Base-by-base conservation (phyloP, 2,113 vertebrate genomes). In the Pleuronectes platessa region DNA sequence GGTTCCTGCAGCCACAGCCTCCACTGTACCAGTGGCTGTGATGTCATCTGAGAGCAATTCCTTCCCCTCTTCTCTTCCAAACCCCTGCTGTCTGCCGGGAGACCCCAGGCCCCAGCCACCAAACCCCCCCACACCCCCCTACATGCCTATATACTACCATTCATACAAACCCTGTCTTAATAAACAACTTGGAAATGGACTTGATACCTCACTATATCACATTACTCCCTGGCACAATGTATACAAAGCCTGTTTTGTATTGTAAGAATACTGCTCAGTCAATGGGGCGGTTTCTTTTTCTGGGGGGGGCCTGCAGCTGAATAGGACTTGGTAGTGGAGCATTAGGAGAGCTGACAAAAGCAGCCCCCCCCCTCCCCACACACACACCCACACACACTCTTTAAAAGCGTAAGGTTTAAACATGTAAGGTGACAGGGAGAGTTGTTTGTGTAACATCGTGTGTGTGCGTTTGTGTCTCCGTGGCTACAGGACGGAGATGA, bases 221-320 rank as follows among this genome's bases (percentile, higher is more conserved):
- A 86, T 93, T 85, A 88, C 89, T 80, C 74, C n/a, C 76, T 68
- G 65, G 76, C 74, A 84, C 81, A 85, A 86, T 86, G 83, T 89
- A 88, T 72, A 93, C 90, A 94, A 93, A 91, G 92, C 65, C 77
- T 71, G 84, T 89, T 91, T 92, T 92, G 91, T 92, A 76, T 85
- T 78, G 70, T 76, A 61, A 83, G 89, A 87, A 90, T 80, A 85
- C 75, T 26, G 64, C 76, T 92, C 79, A 60, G 89, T 86, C 86
- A 90, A 92, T 89, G 85, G 82, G 82, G 74, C 18, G 40, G 59
- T 62, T 76, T 85, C 87, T 88, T 79, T 31, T 31, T 27, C 3
- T 27, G 27, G 31, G 31, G 31, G 31, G 31, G 27, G 27, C 4
- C 5, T 5, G 27, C 27, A 6, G 31, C 31, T 31, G 31, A 49